Base-by-base conservation (phyloP, 2,888 invertebrate species). In the Campoplex nolae region DNA sequence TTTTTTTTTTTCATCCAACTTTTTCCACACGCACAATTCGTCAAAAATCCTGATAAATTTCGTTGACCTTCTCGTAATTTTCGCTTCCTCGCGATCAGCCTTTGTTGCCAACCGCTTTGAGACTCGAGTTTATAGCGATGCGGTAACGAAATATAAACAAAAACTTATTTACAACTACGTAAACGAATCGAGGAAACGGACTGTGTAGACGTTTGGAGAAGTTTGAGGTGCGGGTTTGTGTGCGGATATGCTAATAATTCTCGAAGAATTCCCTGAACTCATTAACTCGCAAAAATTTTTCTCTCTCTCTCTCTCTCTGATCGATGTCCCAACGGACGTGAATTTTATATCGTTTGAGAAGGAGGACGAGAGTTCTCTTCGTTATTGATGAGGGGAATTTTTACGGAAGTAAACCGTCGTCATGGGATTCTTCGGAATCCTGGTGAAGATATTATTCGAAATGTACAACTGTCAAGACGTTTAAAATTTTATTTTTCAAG, bases 151-250 rank as follows among this genome's bases (percentile, higher is more conserved):
- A 35, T 38, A 38, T 23, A 75, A 38, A 58, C 23, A n/a, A 82
- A 75, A 82, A 75, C 42, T 82, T 32, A 85, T 85, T 81, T 67
- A 77, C 75, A 84, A 80, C 45, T 81, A 77, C 80, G 80, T 76
- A 73, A 85, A 54, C 70, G 65, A 42, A 62, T 56, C 16, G 35
- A 35, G 54, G 13, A 48, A 58, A 74, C 48, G 74, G 16, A 67
- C 45, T 51, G 38, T 54, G 48, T 23, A 23, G 23, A 62, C 51
- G 56, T 65, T 73, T 73, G 65, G 1, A 56, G 54, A 65, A 71
- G 28, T 38, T 65, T 23, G 13, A 56, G 65, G 38, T 67, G 28
- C 32, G 56, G 6, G 38, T 4, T n/a, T 67, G 58, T 74, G 45
- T 51, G 74, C 28, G 45, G 54, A 73, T 58, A 73, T 85, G 81